Evolutionary conservation across 2,113 vertebrate species (phyloP).

Genomic region (Oncorhynchus mykiss): DNA sequence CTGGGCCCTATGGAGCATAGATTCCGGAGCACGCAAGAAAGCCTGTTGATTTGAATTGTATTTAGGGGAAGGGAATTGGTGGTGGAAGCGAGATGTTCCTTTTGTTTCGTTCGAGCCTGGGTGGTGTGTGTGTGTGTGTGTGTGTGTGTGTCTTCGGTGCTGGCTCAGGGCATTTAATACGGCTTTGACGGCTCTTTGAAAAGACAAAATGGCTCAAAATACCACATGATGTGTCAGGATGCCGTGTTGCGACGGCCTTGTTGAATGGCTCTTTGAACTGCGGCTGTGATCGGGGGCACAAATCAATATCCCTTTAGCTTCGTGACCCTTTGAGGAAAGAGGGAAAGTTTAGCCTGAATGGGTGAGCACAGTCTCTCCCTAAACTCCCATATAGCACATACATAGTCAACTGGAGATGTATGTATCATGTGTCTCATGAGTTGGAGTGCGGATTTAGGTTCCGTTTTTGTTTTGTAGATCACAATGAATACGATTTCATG

Average conservation of each 20-base stretch:
- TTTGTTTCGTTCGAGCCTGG: not conserved
- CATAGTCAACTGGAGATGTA: not conserved
- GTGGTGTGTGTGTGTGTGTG: not conserved
- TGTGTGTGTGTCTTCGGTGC: constrained; percentile 1
- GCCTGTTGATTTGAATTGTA: constrained; percentile 67
- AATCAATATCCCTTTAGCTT: not conserved
- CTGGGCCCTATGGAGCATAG: constrained; percentile 37
- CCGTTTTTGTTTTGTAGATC: too few relatives aligned
- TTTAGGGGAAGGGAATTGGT: constrained; percentile 57
- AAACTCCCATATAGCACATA: not conserved
- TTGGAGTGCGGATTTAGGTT: too few relatives aligned
- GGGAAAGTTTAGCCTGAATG: too few relatives aligned
- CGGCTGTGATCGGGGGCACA: not conserved
- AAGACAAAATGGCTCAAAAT: not conserved
- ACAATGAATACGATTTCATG: too few relatives aligned
- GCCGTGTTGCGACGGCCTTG: not conserved
- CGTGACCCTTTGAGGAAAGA: not conserved
- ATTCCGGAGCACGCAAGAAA: constrained; percentile 49
- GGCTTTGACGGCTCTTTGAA: not conserved
- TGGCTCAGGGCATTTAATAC: not conserved
- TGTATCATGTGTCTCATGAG: too few relatives aligned
- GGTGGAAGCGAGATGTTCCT: constrained; percentile 30
- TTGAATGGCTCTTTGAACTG: not conserved
- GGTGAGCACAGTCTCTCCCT: too few relatives aligned
- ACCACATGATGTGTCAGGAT: not conserved